A percentile compares a stretch with the other conserved stretches of the same genome.
phyloP scores from a whole-genome alignment of 2,797 vertebrate species.

The Melanogrammus aeglefinus region DNA sequence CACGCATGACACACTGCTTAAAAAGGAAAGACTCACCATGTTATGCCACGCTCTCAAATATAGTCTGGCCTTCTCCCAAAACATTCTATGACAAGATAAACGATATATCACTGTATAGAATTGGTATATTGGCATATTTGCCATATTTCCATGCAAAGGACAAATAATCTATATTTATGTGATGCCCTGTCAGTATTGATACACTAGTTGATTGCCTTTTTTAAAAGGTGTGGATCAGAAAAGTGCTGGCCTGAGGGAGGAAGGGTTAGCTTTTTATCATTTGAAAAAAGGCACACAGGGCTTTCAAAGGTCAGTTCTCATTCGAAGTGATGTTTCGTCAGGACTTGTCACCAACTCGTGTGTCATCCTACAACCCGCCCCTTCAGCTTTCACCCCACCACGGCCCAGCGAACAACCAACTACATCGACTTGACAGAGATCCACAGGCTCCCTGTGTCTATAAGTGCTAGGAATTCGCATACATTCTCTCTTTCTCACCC shows the following conservation, averaged over 20 bases:
- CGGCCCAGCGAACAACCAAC: not conserved
- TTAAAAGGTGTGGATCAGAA: not conserved
- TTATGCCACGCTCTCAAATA: not conserved
- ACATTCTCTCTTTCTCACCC: not conserved
- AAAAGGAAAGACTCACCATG: not conserved
- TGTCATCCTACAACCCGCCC: not conserved
- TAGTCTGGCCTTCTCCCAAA: not conserved
- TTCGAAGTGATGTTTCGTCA: not conserved
- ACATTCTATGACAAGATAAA: not conserved
- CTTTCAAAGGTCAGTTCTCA: not conserved
- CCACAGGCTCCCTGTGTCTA: not conserved
- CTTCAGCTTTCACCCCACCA: not conserved
- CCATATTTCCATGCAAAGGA: not conserved
- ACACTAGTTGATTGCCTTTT: not conserved
- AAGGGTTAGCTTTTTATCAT: not conserved
- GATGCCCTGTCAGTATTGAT: not conserved
- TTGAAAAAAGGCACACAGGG: not conserved
- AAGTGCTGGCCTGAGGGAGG: not conserved
- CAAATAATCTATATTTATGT: not conserved
- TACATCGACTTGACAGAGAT: not conserved
- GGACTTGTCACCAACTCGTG: not conserved
- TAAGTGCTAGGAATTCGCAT: not conserved
- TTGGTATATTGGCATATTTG: not conserved
- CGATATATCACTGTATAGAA: not conserved
- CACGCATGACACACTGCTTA: conserved; percentile 17